phyloP scores from a whole-genome alignment of 2,113 vertebrate species.

The Trogon surrucura region DNA sequence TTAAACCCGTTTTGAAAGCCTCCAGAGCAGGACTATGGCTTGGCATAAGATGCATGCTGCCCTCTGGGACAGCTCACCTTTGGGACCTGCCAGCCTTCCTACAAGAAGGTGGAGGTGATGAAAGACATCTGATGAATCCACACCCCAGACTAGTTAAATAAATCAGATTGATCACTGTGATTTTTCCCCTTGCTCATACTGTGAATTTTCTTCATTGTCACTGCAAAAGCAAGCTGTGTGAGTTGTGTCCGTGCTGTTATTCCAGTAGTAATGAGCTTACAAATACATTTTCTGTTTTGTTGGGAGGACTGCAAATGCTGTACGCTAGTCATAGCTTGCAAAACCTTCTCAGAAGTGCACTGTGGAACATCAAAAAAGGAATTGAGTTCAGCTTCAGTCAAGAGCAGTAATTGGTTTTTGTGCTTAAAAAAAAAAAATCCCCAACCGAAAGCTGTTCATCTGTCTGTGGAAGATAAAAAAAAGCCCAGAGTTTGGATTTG shows the following conservation, averaged over 20 bases:
- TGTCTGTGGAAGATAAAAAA: conserved; percentile 59
- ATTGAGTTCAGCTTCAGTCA: conserved; percentile 75
- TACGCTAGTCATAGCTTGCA: conserved; percentile 34
- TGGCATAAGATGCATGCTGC: not conserved
- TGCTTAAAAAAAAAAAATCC: conserved; percentile 64
- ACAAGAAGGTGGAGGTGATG: not conserved
- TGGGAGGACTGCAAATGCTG: not conserved
- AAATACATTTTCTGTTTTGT: conserved; percentile 37
- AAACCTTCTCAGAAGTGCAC: conserved; percentile 41
- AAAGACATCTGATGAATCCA: not conserved
- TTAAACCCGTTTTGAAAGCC: not conserved
- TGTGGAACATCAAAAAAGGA: conserved; percentile 68
- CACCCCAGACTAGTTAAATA: not conserved
- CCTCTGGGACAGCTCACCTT: not conserved
- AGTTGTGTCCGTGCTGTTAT: not conserved
- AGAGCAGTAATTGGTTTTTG: conserved; percentile 74
- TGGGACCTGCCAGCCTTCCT: not conserved
- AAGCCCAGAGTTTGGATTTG: conserved; percentile 60
- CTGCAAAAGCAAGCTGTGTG: not conserved
- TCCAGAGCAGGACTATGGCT: not conserved
- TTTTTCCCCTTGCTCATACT: conserved; percentile 38
- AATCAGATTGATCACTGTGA: not conserved
- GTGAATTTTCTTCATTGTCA: not conserved
- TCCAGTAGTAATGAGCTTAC: conserved; percentile 32
- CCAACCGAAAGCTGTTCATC: conserved; percentile 52